A percentile compares a stretch with the other conserved stretches of the same genome.
Evolutionary conservation across 2,113 vertebrate genomes (phyloP).

Genomic region (Cepphus grylle): DNA sequence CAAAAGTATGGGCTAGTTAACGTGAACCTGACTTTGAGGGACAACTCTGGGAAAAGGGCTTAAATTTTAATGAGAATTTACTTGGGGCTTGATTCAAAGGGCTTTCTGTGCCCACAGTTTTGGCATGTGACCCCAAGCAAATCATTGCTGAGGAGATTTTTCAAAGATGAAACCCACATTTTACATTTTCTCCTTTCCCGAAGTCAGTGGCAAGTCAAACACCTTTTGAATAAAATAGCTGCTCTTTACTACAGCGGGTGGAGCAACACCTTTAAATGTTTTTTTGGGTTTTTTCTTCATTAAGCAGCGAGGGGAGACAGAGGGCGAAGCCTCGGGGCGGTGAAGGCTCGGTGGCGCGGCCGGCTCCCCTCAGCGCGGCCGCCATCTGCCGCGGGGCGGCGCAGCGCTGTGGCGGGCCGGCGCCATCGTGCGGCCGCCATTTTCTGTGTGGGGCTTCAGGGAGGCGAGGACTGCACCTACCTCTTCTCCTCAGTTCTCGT

Average conservation of each 20-base stretch:
- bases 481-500: not conserved
- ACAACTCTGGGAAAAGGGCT: not conserved
- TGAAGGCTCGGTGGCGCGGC: fast-evolving
- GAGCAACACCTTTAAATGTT: fast-evolving
- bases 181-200: not conserved
- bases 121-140: fast-evolving
- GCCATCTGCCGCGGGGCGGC: not conserved
- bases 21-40: not conserved
- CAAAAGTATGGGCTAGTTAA: fast-evolving
- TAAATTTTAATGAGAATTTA: fast-evolving
- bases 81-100: not conserved
- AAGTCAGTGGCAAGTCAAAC: not conserved
- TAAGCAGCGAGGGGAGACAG: fast-evolving
- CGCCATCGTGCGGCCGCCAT: not conserved
- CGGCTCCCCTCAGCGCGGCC: not conserved
- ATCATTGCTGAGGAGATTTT: not conserved
- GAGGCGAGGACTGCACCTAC: not conserved
- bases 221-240: fast-evolving
- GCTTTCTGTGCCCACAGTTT: fast-evolving
- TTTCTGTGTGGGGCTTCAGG: not conserved
- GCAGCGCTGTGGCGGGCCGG: not conserved
- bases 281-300: fast-evolving
- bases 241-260: fast-evolving
- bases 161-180: fast-evolving
- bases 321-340: fast-evolving